phyloP scores from a whole-genome alignment of 2,888 invertebrate species.

The Erpobdella octoculata region DNA sequence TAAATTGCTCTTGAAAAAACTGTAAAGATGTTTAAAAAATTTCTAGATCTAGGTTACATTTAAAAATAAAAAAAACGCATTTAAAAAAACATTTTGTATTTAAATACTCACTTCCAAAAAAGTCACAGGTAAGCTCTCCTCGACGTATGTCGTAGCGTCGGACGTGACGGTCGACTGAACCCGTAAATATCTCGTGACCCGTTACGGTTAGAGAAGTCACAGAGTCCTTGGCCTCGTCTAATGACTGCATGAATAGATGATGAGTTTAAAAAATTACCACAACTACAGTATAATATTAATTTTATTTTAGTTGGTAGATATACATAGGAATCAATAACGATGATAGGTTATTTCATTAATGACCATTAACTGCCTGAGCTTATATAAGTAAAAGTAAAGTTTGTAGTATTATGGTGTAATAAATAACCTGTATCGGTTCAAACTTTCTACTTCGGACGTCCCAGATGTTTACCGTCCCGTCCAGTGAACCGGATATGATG shows the following conservation, averaged over 20 bases:
- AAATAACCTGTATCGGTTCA: conserved; percentile 65
- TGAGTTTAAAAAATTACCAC: neutral
- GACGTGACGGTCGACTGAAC: conserved; percentile 79
- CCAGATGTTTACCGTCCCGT: conserved; percentile 86
- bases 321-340: neutral
- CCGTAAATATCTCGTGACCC: conserved; percentile 79
- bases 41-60: neutral
- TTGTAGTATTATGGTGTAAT: neutral
- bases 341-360: neutral
- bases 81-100: neutral
- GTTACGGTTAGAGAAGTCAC: conserved; percentile 62
- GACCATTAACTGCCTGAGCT: neutral
- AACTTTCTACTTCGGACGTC: conserved; percentile 64
- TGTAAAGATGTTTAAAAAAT: neutral
- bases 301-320: neutral
- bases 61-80: neutral
- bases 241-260: conserved; percentile 49
- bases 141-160: conserved; percentile 79
- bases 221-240: conserved; percentile 89
- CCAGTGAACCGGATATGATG: conserved; percentile 83
- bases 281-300: no score
- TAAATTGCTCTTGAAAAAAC: neutral
- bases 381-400: neutral
- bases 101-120: conserved; percentile 68
- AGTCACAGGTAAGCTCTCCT: conserved; percentile 74